Evolutionary conservation across 2,797 vertebrate species (phyloP).

Genomic region (Silurus lanzhouensis): DNA sequence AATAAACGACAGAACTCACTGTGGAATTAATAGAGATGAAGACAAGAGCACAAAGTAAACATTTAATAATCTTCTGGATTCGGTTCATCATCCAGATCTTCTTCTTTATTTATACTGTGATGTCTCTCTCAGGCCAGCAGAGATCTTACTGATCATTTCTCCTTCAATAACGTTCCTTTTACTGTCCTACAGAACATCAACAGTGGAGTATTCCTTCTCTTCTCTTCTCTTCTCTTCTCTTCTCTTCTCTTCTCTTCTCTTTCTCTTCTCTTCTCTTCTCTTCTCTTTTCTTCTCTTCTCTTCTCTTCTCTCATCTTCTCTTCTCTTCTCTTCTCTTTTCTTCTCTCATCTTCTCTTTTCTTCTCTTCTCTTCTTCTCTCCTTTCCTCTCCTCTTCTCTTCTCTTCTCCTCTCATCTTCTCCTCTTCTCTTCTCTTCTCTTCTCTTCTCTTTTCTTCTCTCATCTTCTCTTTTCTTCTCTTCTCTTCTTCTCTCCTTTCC

Average conservation of each 20-base stretch:
- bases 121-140: conserved; percentile 12
- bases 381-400: no score
- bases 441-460: no score
- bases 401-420: no score
- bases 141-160: conserved; percentile 36
- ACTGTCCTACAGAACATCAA: conserved; percentile 26
- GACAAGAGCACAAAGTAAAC: conserved; percentile 1
- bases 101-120: not conserved
- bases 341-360: not conserved
- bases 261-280: no score
- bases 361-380: not conserved
- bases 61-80: not conserved
- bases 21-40: not conserved
- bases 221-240: no score
- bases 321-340: no score
- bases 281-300: no score
- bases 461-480: no score
- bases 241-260: no score
- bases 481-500: no score
- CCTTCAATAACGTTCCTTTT: conserved; percentile 33
- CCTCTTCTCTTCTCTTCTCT: no score
- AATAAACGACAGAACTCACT: not conserved
- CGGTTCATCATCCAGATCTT: not conserved
- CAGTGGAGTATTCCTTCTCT: not conserved
- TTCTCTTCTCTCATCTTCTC: no score